A percentile compares a stretch with the other conserved stretches of the same genome.
Evolutionary conservation across 2,888 invertebrate genomes (phyloP).

Genomic region (Taphrorychus bicolor): DNA sequence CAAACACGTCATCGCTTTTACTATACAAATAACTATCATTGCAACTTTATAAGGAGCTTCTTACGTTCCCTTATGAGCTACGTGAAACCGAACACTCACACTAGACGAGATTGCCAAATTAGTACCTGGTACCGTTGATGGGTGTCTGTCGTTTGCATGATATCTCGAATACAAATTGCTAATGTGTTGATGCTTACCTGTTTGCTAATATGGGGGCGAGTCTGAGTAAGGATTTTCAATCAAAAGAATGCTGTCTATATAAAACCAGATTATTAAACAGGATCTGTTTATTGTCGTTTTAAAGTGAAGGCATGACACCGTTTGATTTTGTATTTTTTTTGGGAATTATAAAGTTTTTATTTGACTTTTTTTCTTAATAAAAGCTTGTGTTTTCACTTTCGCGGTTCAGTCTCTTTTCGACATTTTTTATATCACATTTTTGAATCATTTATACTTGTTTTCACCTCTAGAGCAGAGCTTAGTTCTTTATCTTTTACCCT

Average conservation of each 20-base stretch:
- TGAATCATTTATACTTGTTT: no score
- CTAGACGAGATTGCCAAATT: not conserved
- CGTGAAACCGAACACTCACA: not conserved
- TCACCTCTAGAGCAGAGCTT: no score
- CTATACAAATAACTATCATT: not conserved
- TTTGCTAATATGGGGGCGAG: not conserved
- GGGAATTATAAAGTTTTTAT: no score
- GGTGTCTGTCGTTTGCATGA: not conserved
- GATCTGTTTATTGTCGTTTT: not conserved
- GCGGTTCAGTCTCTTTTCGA: no score
- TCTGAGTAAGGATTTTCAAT: not conserved
- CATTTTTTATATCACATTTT: no score
- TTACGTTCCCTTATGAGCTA: not conserved
- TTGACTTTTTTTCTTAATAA: no score
- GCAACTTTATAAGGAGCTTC: not conserved
- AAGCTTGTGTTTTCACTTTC: no score
- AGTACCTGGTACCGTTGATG: not conserved
- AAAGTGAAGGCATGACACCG: not conserved
- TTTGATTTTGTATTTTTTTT: no score
- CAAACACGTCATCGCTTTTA: not conserved
- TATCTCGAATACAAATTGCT: not conserved
- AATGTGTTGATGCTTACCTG: not conserved
- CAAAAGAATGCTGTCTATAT: not conserved
- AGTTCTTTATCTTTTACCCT: no score
- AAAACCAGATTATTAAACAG: not conserved